Evolutionary conservation across 2,113 vertebrate species (phyloP).

Genomic region (Dipodomys merriami): DNA sequence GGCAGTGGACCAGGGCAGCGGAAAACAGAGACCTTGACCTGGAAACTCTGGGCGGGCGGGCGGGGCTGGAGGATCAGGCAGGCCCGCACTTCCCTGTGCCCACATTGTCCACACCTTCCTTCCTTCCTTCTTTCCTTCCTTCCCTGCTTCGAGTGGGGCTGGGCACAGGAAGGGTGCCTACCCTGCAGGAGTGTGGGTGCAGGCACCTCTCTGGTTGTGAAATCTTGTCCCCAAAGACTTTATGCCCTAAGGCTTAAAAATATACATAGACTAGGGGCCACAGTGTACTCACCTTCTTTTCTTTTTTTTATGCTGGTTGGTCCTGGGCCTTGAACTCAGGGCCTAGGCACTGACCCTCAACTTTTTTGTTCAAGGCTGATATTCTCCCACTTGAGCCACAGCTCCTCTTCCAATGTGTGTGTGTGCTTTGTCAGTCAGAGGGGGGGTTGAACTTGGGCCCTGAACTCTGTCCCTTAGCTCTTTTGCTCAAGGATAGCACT

Average conservation of each 20-base stretch:
- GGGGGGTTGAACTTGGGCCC: too few relatives aligned
- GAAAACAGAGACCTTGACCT: constrained; percentile 24
- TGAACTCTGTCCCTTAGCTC: too few relatives aligned
- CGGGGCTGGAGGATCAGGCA: not conserved
- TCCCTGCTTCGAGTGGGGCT: not conserved
- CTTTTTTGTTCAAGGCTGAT: too few relatives aligned
- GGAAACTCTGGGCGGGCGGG: constrained; percentile 40
- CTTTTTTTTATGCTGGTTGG: too few relatives aligned
- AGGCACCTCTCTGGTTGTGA: not conserved
- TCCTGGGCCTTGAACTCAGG: too few relatives aligned
- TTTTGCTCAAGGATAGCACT: too few relatives aligned
- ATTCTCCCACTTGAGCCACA: too few relatives aligned
- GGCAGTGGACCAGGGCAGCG: not conserved
- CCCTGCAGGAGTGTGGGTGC: not conserved
- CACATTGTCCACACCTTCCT: not conserved
- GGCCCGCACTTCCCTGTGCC: not conserved
- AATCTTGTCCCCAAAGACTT: not conserved
- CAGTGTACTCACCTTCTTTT: too few relatives aligned
- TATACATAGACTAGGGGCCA: not conserved
- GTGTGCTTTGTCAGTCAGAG: too few relatives aligned
- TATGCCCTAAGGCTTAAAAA: not conserved
- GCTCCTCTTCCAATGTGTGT: too few relatives aligned
- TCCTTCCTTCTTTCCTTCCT: not conserved
- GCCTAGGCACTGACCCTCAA: too few relatives aligned
- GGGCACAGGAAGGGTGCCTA: not conserved